Evolutionary conservation across 53 echinoderm and acorn worm species (phyloP).

Genomic region (Paracentrotus lividus): DNA sequence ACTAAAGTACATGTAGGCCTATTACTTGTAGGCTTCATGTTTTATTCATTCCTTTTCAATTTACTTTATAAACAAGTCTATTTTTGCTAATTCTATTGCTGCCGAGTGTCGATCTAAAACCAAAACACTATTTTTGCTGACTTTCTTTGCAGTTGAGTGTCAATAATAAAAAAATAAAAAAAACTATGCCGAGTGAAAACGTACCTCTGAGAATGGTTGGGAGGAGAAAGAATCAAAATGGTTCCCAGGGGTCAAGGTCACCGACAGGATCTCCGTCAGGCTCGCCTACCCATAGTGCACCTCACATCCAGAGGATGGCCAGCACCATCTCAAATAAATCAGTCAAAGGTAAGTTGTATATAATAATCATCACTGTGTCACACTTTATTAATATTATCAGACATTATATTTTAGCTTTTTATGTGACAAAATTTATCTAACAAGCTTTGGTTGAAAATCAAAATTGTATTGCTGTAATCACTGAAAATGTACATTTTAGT

Average conservation of each 20-base stretch:
- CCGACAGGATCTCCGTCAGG: conserved; percentile 55
- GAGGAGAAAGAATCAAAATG: conserved; percentile 53
- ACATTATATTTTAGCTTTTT: neutral
- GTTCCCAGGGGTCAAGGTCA: conserved; percentile 63
- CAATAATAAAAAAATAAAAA: neutral
- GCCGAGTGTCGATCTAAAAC: too few species aligned
- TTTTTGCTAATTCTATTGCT: too few species aligned
- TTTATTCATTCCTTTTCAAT: too few species aligned
- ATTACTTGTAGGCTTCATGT: too few species aligned
- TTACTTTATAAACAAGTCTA: too few species aligned
- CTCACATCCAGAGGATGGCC: conserved; percentile 71
- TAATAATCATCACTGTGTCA: neutral
- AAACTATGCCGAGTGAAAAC: conserved; percentile 60
- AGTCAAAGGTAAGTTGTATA: conserved; percentile 75
- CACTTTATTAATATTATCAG: neutral
- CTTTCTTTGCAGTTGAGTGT: neutral
- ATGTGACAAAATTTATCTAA: too few species aligned
- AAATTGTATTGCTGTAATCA: too few species aligned
- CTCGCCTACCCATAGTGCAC: conserved; percentile 66
- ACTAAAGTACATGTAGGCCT: too few species aligned
- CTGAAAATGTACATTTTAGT: too few species aligned
- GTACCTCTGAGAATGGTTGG: conserved; percentile 46
- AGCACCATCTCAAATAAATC: conserved; percentile 77
- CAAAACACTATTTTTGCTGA: neutral
- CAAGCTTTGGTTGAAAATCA: too few species aligned